Conservation (phyloP, 2,113 vertebrate species). For the Noctilio leporinus region DNA sequence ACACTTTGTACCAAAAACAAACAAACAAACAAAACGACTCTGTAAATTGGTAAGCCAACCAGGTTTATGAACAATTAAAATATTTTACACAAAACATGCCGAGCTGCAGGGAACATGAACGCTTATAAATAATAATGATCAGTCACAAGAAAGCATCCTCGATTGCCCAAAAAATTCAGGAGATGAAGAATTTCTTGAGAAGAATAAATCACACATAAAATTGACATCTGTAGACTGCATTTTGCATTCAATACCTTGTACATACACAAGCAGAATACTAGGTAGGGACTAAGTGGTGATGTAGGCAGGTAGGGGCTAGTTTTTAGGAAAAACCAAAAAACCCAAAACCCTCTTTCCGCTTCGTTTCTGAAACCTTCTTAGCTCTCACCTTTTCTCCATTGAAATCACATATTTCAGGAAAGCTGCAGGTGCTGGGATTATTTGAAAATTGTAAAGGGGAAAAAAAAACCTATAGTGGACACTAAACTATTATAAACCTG, state of each 20-base stretch:
- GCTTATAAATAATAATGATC: not conserved
- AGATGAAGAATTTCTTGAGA: not conserved
- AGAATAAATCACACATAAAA: not conserved
- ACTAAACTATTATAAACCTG: constrained; percentile 57
- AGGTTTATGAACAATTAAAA: constrained; percentile 3
- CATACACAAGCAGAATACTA: not conserved
- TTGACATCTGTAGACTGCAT: not conserved
- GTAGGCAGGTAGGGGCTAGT: not conserved
- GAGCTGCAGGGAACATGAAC: not conserved
- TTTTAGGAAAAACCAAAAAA: not conserved
- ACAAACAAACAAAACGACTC: too few species aligned
- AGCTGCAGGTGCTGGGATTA: constrained; percentile 72
- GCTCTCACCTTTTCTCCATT: not conserved
- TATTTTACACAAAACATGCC: not conserved
- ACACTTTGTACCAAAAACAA: not conserved
- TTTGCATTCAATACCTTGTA: not conserved
- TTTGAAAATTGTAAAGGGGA: constrained; percentile 68
- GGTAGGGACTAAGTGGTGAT: not conserved
- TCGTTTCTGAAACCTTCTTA: not conserved
- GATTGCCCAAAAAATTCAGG: not conserved
- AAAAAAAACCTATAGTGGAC: not conserved
- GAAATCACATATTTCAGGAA: constrained; percentile 48
- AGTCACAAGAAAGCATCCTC: not conserved
- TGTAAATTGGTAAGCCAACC: not conserved
- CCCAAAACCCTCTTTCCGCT: not conserved